Percentiles rank a stretch among this genome's conserved stretches.
Conservation (phyloP, 1,140 invertebrate species). For the Lasioglossum baleicum region DNA sequence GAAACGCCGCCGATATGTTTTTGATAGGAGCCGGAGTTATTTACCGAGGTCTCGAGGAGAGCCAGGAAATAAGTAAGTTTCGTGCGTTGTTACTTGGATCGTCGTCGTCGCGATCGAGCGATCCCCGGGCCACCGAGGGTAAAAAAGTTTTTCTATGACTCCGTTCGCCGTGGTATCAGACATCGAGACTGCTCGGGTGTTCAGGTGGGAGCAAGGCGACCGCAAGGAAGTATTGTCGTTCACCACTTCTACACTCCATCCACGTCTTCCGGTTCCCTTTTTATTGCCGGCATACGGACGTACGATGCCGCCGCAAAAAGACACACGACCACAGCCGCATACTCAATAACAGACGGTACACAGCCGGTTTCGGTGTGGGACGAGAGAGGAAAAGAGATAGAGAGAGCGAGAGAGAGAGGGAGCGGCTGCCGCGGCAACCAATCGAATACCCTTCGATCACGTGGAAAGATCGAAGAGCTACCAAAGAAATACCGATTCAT, state of each 20-base stretch:
- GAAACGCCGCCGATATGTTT: slow-evolving; percentile 10
- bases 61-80: slow-evolving; percentile 60
- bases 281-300: slow-evolving; percentile 56
- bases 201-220: slow-evolving; percentile 5
- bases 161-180: slow-evolving; percentile 37
- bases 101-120: slow-evolving; percentile 28
- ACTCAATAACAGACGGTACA: slow-evolving; percentile 51
- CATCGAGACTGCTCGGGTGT: neutral
- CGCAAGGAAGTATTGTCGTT: slow-evolving; percentile 55
- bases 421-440: slow-evolving; percentile 15
- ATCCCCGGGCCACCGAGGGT: neutral
- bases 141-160: slow-evolving; percentile 57
- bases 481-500: slow-evolving; percentile 49
- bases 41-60: slow-evolving; percentile 49
- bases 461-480: slow-evolving; percentile 42
- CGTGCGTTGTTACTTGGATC: slow-evolving; percentile 48
- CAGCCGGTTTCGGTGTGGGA: slow-evolving; percentile 9
- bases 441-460: slow-evolving; percentile 54
- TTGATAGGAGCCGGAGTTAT: slow-evolving; percentile 36
- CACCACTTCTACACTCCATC: slow-evolving; percentile 60
- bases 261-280: slow-evolving; percentile 59
- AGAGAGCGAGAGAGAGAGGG: neutral
- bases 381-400: too few species aligned
- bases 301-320: slow-evolving; percentile 54
- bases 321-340: slow-evolving; percentile 42